Evolutionary conservation across 2,113 vertebrate species (phyloP), one percentile per base, ranked within the genome.

Genomic region (Calyptommatus sinebrachiatus): DNA sequence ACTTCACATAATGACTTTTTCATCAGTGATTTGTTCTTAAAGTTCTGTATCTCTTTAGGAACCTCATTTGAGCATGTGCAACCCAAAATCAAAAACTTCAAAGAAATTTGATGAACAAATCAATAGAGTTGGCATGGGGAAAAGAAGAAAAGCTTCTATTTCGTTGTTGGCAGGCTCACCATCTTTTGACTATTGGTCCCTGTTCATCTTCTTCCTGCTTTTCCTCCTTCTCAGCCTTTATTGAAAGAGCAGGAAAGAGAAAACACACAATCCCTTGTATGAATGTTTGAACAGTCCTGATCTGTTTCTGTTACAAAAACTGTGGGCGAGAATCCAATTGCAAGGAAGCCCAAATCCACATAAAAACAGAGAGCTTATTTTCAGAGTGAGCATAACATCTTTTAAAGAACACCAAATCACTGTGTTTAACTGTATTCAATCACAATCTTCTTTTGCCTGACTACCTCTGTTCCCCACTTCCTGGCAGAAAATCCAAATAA

Each of bases 271-370:
- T 22, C 11, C 18, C 7, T 63, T 7, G 46, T 71, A 74, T 4
- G 84, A 41, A 82, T 61, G 57, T 28, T 84, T 60, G 81, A 73
- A 78, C 22, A 1, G 53, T 81, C 86, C 88, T 85, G 35, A 80
- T 85, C 29, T 85, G 86, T 89, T 85, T 82, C 80, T 0, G 7
- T 8, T 48, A 75, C 57, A 84, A 87, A 76, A 71, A 88, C 82
- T 76, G 74, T 62, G 78, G 76, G 78, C 81, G 80, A 78, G 31
- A 28, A 26, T 74, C 86, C 76, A 86, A 63, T 80, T 80, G 3
- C 60, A 11, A 50, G 77, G 83, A 79, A 24, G 7, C 26, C 16
- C 60, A 81, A 87, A 85, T 21, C 0, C 0, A 10, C 14, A 48
- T 80, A 81, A 84, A 87, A 88, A 73, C 76, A 73, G 72, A 50